Evolutionary conservation across 2,113 vertebrate species (phyloP).

Genomic region (Arvicanthis niloticus): DNA sequence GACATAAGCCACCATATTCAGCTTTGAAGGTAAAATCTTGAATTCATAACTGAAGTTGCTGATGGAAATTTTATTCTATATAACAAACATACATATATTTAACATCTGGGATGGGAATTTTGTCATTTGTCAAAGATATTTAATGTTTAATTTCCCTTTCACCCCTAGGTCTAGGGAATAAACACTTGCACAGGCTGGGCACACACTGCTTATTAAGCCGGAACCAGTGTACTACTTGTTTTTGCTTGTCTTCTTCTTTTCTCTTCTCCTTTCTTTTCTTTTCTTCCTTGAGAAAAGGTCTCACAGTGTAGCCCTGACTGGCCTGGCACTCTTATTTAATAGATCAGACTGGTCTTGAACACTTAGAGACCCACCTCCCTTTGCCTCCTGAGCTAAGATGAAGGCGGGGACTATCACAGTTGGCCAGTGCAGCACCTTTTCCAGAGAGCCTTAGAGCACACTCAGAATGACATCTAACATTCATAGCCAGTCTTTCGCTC

Average conservation of each 20-base stretch:
- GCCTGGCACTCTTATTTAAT: neutral
- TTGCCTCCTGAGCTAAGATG: neutral
- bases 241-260: neutral
- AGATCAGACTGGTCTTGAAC: neutral
- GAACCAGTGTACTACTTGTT: neutral
- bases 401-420: neutral
- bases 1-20: neutral
- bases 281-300: neutral
- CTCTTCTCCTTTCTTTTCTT: neutral
- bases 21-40: neutral
- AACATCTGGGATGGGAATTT: neutral
- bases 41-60: slow-evolving; percentile 27
- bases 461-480: neutral
- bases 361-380: neutral
- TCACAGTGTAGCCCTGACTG: neutral
- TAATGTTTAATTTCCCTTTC: neutral
- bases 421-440: neutral
- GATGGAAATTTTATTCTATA: neutral
- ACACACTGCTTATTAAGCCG: neutral
- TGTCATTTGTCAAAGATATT: neutral
- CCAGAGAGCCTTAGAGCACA: slow-evolving; percentile 40
- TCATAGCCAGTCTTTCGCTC: neutral
- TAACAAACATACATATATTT: neutral
- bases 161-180: neutral
- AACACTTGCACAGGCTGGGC: neutral